phyloP scores from a whole-genome alignment of 2,888 invertebrate species.

The Drosophila nr. medialis region DNA sequence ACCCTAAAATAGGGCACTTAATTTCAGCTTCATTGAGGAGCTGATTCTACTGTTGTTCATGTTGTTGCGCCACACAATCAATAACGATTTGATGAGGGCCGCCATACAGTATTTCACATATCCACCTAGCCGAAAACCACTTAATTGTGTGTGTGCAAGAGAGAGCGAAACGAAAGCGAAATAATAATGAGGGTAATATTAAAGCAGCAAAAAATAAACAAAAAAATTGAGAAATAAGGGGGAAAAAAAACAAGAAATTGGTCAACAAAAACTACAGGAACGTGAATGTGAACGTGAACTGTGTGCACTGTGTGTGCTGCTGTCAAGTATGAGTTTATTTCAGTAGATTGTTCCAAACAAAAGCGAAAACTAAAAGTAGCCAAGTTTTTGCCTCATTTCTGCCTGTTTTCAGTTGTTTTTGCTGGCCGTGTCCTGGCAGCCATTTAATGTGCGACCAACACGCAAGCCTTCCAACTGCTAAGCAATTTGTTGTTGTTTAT shows the following conservation, averaged over 20 bases:
- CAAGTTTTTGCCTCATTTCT: constrained; percentile 48
- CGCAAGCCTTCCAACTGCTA: constrained; percentile 55
- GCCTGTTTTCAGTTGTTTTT: constrained; percentile 34
- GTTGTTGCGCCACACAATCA: constrained; percentile 55
- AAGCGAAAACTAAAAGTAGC: constrained; percentile 68
- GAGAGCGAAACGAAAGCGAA: constrained; percentile 63
- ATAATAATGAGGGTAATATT: constrained; percentile 77
- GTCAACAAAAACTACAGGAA: constrained; percentile 48
- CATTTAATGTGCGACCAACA: constrained; percentile 69
- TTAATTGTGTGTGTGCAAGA: constrained; percentile 52
- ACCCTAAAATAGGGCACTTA: constrained; percentile 76
- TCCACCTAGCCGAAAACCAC: constrained; percentile 63
- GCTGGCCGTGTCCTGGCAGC: constrained; percentile 53
- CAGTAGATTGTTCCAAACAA: constrained; percentile 43
- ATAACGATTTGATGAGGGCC: constrained; percentile 75
- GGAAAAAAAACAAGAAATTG: constrained; percentile 37
- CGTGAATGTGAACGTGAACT: constrained; percentile 17
- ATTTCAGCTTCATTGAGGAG: constrained; percentile 63
- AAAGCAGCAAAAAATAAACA: constrained; percentile 30
- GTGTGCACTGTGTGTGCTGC: constrained; percentile 5
- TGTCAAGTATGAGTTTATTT: constrained; percentile 44
- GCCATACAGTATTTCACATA: constrained; percentile 62
- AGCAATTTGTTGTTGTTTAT: constrained; percentile 66
- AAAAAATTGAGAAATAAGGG: constrained; percentile 4
- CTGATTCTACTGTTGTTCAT: constrained; percentile 23